These are phyloP conservation scores for Odontamblyopus lacepedii DNA, from an alignment of 2,797 vertebrate species.

Conservation along the genomic window DNA sequence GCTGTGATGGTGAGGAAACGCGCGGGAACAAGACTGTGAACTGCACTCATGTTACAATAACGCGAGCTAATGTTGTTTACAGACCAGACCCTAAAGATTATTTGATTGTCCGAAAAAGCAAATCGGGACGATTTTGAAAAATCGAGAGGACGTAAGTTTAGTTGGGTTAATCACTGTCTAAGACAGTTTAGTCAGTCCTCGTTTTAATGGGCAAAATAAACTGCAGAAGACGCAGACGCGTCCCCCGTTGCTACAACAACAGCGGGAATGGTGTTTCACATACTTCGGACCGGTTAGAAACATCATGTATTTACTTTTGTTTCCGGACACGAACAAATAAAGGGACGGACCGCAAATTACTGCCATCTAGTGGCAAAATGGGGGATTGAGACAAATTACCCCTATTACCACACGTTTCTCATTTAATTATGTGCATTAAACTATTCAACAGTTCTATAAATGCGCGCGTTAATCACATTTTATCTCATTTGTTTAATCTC, in stretches of 20 bases:
- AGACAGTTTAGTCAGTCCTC: not conserved
- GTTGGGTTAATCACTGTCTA: not conserved
- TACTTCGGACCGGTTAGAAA: constrained; percentile 13
- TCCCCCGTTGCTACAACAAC: constrained; percentile 65
- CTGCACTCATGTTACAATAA: constrained; percentile 70
- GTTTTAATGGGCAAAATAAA: not conserved
- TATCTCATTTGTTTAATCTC: not conserved
- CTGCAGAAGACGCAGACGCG: not conserved
- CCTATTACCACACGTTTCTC: constrained; percentile 10
- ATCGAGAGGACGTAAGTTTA: not conserved
- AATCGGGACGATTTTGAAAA: not conserved
- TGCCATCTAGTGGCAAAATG: constrained; percentile 32
- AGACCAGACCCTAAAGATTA: not conserved
- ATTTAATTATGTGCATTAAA: not conserved
- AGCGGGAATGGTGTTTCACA: not conserved
- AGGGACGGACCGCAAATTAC: constrained; percentile 5
- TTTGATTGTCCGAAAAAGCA: not conserved
- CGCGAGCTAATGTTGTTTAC: not conserved
- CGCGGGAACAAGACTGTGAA: constrained; percentile 82
- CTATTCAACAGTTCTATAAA: not conserved
- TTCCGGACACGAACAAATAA: constrained; percentile 48
- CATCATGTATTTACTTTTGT: not conserved
- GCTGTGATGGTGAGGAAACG: constrained; percentile 86
- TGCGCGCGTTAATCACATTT: not conserved
- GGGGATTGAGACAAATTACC: constrained; percentile 27